Percentiles rank a stretch among this genome's conserved stretches.
Conservation (phyloP, 2,113 vertebrate species). For the Macaca nemestrina region DNA sequence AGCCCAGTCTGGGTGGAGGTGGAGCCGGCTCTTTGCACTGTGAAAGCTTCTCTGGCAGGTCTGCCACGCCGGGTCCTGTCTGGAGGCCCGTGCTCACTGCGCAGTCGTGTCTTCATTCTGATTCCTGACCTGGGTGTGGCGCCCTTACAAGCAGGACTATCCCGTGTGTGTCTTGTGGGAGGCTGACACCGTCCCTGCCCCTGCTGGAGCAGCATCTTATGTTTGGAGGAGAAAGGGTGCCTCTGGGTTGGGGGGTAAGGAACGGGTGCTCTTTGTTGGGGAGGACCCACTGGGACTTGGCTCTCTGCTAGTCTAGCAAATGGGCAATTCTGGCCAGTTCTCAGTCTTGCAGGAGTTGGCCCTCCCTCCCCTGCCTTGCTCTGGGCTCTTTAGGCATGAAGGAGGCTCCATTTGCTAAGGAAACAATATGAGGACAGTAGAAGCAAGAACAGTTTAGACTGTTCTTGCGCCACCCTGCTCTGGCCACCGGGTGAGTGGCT, state of each 20-base stretch:
- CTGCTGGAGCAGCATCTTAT: background rate
- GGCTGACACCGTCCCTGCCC: background rate
- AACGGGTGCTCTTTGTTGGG: rapidly evolving
- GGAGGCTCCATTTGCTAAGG: background rate
- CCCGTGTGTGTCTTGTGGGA: background rate
- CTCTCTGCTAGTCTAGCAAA: background rate
- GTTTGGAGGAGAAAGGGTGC: background rate
- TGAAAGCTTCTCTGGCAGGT: background rate
- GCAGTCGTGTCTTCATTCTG: background rate
- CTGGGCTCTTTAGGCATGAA: background rate
- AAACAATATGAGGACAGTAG: background rate
- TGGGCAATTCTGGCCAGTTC: background rate
- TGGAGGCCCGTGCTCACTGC: too few species aligned
- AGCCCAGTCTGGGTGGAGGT: background rate
- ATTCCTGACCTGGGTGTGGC: background rate
- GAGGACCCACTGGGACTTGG: too few species aligned
- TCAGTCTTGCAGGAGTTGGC: background rate
- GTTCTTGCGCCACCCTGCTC: background rate
- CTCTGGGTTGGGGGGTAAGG: background rate
- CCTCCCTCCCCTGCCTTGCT: background rate
- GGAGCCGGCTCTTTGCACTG: too few species aligned
- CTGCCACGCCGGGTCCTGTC: too few species aligned
- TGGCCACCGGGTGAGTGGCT: background rate
- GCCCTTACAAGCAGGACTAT: background rate
- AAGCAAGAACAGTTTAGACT: background rate